phyloP scores from a whole-genome alignment of 2,797 vertebrate genomes.

The Gymnopithys bicolor region DNA sequence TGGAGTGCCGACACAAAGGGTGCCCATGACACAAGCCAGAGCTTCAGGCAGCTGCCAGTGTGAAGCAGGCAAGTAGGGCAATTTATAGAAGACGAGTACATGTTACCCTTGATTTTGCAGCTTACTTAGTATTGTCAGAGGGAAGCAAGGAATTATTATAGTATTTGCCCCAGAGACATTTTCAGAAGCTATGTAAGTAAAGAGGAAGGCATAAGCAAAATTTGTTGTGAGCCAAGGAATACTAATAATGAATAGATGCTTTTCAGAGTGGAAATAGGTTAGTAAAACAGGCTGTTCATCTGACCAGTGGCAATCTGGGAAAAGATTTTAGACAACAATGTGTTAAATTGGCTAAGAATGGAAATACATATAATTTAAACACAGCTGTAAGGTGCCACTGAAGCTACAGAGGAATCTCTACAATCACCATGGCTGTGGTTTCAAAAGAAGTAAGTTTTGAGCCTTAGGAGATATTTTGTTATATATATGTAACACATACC shows the following conservation, averaged over 20 bases:
- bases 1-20: rapidly evolving
- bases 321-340: background rate
- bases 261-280: background rate
- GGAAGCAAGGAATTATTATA: background rate
- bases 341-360: background rate
- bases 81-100: background rate
- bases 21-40: background rate
- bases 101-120: background rate
- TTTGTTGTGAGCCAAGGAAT: background rate
- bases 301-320: background rate
- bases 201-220: background rate
- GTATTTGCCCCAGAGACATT: background rate
- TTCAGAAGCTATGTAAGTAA: background rate
- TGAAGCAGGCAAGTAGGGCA: background rate
- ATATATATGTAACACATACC: background rate
- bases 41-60: background rate
- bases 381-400: background rate
- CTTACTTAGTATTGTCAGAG: background rate
- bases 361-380: background rate
- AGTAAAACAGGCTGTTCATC: background rate
- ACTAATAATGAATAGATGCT: background rate
- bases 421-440: rapidly evolving
- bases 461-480: background rate
- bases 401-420: background rate
- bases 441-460: background rate